Evolutionary conservation across 2,888 invertebrate species (phyloP).

Genomic region (Eueremaeus valkanovi): DNA sequence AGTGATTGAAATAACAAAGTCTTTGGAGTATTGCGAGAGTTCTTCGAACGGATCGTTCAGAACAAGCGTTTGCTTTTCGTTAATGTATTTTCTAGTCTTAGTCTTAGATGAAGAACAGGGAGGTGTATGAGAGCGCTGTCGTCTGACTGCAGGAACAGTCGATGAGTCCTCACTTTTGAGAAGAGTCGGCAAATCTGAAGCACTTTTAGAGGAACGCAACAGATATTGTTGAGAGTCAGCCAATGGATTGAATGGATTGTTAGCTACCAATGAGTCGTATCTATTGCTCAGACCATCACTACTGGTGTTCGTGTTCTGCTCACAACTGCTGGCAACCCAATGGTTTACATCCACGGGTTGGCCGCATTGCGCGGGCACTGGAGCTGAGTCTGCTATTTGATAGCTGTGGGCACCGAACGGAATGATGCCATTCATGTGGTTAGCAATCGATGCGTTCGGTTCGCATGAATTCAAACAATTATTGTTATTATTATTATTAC

Average conservation of each 20-base stretch:
- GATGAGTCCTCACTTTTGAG: constrained; percentile 16
- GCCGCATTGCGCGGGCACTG: background rate
- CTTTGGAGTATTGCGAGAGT: constrained; percentile 60
- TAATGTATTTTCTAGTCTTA: constrained; percentile 12
- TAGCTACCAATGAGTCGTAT: background rate
- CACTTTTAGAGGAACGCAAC: constrained; percentile 43
- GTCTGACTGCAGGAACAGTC: background rate
- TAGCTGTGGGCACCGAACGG: background rate
- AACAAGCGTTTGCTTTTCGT: constrained; percentile 32
- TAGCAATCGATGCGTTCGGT: background rate
- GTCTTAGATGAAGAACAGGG: constrained; percentile 35
- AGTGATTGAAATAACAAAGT: constrained; percentile 67
- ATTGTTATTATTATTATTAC: background rate
- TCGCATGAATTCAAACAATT: constrained; percentile 13
- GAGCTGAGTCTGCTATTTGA: background rate
- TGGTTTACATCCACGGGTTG: background rate
- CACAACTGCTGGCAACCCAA: background rate
- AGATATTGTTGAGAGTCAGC: background rate
- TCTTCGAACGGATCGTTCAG: constrained; percentile 50
- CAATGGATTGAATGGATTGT: too few relatives aligned
- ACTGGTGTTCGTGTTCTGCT: background rate
- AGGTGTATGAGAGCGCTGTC: constrained; percentile 43
- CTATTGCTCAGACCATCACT: background rate
- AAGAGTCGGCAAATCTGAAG: constrained; percentile 44
- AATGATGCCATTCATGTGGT: constrained; percentile 7